Conservation (phyloP, 2,888 invertebrate genomes). For the Omphaloscelis lunosa region DNA sequence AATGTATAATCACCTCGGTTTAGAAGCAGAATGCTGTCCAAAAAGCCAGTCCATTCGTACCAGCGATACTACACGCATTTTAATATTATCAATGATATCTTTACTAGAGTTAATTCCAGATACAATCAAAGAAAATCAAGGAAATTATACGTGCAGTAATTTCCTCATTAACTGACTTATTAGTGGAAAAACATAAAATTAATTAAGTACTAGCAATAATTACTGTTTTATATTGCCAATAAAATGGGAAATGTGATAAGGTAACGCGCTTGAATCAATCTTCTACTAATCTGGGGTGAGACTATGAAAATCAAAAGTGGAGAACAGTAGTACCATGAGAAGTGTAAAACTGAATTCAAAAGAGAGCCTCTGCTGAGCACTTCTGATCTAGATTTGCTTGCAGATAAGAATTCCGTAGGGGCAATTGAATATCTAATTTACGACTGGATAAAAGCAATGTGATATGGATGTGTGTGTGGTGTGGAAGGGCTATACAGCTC, state of each 20-base stretch:
- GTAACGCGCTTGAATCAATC: not conserved
- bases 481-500: not conserved
- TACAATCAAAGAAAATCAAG: not conserved
- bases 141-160: not conserved
- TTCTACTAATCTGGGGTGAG: not conserved
- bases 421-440: not conserved
- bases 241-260: not conserved
- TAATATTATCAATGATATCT: not conserved
- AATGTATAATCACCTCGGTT: not conserved
- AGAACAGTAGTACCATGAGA: not conserved
- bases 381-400: not conserved
- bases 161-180: conserved; percentile 1
- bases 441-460: not conserved
- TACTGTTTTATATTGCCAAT: not conserved
- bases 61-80: conserved; percentile 10
- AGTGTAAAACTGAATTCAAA: not conserved
- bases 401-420: not conserved
- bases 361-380: not conserved
- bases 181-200: not conserved
- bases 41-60: conserved; percentile 16
- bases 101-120: not conserved
- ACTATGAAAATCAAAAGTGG: not conserved
- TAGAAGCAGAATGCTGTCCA: not conserved
- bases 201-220: conserved; percentile 3
- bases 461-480: not conserved